A percentile compares a stretch with the other conserved stretches of the same genome.
Evolutionary conservation across 2,113 vertebrate genomes (phyloP).

Genomic region (Lasiurus cinereus): DNA sequence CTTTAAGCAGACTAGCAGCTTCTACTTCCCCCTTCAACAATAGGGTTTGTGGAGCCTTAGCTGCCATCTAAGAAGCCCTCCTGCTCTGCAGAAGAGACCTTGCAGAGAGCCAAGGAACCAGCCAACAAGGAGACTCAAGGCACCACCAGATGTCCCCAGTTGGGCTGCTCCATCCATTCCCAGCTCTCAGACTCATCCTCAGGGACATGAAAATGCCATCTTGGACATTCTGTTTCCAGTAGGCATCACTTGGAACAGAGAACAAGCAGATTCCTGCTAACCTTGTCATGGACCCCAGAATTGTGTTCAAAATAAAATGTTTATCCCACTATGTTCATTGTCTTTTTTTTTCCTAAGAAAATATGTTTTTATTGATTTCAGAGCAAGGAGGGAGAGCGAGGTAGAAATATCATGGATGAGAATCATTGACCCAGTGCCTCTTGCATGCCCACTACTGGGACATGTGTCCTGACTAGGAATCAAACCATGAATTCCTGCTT

Average conservation of each 20-base stretch:
- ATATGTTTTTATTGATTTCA: no score
- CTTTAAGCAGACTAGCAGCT: neutral
- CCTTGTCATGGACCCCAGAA: neutral
- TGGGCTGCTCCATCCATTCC: neutral
- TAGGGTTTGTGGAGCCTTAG: neutral
- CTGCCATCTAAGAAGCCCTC: neutral
- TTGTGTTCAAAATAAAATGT: neutral
- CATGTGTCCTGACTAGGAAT: no score
- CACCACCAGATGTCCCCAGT: accelerated
- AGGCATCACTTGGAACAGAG: neutral
- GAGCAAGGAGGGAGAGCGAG: no score
- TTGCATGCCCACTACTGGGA: no score
- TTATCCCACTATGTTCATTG: neutral
- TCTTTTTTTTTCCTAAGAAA: no score
- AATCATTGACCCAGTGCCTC: no score
- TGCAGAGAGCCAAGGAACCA: neutral
- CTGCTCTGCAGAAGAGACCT: neutral
- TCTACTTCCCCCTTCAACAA: neutral
- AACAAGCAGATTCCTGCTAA: no score
- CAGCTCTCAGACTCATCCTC: neutral
- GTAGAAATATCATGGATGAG: no score
- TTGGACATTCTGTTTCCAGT: neutral
- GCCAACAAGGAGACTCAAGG: neutral
- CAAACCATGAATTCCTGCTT: no score
- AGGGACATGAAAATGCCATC: accelerated